phyloP scores from a whole-genome alignment of 2,797 vertebrate species.

The Delichon dasypus region DNA sequence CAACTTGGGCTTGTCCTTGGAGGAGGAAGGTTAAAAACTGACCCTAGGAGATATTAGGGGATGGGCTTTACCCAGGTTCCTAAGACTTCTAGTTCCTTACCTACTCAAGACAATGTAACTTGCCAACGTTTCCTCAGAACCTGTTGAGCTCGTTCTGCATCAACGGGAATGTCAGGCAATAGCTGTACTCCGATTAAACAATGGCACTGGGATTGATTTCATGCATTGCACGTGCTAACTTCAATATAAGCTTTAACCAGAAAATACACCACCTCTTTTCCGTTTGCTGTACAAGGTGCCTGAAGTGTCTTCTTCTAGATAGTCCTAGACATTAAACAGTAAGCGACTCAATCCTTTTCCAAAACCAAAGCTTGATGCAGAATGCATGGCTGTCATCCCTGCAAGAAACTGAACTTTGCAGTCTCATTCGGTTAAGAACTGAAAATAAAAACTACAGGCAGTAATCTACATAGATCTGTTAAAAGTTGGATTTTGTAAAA shows the following conservation, averaged over 20 bases:
- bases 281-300: neutral
- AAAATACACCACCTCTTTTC: neutral
- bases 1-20: neutral
- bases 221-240: neutral
- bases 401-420: neutral
- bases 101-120: neutral
- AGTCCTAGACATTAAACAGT: neutral
- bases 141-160: neutral
- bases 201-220: neutral
- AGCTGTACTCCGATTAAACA: neutral
- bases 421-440: neutral
- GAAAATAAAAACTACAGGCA: neutral
- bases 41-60: neutral
- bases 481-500: neutral
- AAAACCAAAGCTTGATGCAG: neutral
- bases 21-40: neutral
- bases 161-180: neutral
- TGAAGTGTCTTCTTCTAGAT: neutral
- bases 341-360: neutral
- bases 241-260: neutral
- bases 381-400: neutral
- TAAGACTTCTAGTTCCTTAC: neutral
- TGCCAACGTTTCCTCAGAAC: neutral
- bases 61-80: neutral
- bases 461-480: neutral